Evolutionary conservation across 2,113 vertebrate species (phyloP).

Genomic region (Tragelaphus imberbis): DNA sequence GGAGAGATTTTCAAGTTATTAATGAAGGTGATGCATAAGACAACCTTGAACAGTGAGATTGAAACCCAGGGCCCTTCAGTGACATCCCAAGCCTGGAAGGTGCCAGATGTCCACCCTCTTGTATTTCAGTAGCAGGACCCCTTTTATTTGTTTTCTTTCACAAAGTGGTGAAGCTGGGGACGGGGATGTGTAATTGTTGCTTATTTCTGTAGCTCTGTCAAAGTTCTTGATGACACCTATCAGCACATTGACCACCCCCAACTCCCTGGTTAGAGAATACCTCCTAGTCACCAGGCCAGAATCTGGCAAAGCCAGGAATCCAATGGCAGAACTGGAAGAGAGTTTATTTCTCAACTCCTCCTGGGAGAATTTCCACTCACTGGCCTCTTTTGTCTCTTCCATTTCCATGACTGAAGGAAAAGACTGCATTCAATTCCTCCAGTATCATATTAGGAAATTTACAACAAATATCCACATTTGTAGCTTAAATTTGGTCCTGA

Average conservation of each 20-base stretch:
- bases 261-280: background rate
- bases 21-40: background rate
- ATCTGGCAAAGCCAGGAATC: background rate
- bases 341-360: background rate
- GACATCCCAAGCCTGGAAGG: background rate
- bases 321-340: background rate
- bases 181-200: background rate
- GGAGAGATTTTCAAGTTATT: conserved; percentile 1
- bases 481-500: background rate
- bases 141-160: conserved; percentile 64
- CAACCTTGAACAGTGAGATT: background rate
- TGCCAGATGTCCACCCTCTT: conserved; percentile 52
- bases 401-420: background rate
- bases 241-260: background rate
- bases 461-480: conserved; percentile 7
- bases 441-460: background rate
- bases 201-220: background rate
- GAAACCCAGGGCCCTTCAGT: background rate
- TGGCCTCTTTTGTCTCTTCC: background rate
- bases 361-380: background rate
- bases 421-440: background rate
- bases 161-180: conserved; percentile 6
- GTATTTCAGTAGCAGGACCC: conserved; percentile 3
- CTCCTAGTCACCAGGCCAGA: background rate
- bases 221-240: conserved; percentile 27